Conservation (phyloP, 2,113 vertebrate species). For the Syrmaticus mikado region DNA sequence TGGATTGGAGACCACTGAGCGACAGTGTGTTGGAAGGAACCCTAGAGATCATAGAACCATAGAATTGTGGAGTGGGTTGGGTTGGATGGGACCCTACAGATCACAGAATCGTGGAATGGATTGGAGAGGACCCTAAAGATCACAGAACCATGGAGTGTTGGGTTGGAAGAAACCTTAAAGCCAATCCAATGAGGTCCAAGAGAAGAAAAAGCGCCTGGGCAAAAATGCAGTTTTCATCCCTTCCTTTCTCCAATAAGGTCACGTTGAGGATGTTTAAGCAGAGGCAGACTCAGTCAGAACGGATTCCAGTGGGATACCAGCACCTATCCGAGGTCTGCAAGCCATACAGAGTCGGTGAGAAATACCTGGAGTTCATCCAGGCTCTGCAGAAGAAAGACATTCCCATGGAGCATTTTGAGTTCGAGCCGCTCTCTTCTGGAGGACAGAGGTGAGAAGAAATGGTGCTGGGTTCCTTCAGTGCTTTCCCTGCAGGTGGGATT, state of each 20-base stretch:
- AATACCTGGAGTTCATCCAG: constrained; percentile 85
- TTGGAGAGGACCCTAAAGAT: too few species aligned
- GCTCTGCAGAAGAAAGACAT: constrained; percentile 67
- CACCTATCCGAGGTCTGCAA: constrained; percentile 82
- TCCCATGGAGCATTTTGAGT: constrained; percentile 72
- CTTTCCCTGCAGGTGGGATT: too few species aligned
- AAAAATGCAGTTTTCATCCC: background rate
- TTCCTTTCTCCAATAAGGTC: constrained; percentile 70
- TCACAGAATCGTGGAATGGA: too few species aligned
- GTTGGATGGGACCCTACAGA: background rate
- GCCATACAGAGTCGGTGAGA: constrained; percentile 84
- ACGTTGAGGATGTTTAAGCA: constrained; percentile 89
- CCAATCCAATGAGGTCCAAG: background rate
- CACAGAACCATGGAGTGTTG: background rate
- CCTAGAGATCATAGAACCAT: background rate
- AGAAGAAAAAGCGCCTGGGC: background rate
- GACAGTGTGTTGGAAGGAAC: background rate
- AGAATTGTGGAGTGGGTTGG: too few species aligned
- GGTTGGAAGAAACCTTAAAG: background rate
- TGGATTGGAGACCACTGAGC: too few species aligned
- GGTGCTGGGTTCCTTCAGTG: too few species aligned
- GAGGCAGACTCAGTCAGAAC: constrained; percentile 82
- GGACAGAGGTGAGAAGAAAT: constrained; percentile 77
- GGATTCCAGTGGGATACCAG: constrained; percentile 79
- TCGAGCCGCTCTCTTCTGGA: constrained; percentile 80